Conservation (phyloP, 2,113 vertebrate species). For the Syrrhaptes paradoxus region DNA sequence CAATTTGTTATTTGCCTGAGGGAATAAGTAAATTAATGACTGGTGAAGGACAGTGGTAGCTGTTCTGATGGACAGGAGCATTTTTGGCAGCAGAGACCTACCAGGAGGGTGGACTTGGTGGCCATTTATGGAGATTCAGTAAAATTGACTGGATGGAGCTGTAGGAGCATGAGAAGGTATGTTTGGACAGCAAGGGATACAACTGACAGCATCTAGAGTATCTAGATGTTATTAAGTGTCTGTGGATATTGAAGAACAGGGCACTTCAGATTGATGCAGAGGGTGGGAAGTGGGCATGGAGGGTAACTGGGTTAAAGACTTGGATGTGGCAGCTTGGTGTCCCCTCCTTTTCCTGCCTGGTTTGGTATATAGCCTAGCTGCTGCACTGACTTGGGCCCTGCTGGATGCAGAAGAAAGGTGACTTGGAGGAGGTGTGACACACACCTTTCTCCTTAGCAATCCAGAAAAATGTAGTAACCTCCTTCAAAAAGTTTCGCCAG, state of each 20-base stretch:
- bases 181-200: background rate
- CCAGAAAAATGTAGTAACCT: background rate
- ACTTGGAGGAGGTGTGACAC: background rate
- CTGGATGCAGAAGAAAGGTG: background rate
- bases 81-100: background rate
- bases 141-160: background rate
- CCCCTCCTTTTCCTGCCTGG: background rate
- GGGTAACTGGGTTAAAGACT: background rate
- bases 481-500: background rate
- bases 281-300: background rate
- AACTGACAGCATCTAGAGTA: background rate
- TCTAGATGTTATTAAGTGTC: background rate
- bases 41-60: background rate
- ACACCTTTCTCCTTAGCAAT: background rate
- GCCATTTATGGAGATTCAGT: background rate
- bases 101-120: background rate
- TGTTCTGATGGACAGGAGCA: background rate
- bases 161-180: background rate
- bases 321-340: background rate
- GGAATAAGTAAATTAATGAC: background rate
- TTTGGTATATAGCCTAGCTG: fast-evolving
- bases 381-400: background rate
- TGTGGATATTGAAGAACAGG: background rate
- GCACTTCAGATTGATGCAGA: no score
- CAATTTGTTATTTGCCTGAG: background rate